Percentiles rank a stretch among this genome's conserved stretches.
Evolutionary conservation across 2,888 invertebrate genomes (phyloP).

Genomic region (Odontomyia ornata): DNA sequence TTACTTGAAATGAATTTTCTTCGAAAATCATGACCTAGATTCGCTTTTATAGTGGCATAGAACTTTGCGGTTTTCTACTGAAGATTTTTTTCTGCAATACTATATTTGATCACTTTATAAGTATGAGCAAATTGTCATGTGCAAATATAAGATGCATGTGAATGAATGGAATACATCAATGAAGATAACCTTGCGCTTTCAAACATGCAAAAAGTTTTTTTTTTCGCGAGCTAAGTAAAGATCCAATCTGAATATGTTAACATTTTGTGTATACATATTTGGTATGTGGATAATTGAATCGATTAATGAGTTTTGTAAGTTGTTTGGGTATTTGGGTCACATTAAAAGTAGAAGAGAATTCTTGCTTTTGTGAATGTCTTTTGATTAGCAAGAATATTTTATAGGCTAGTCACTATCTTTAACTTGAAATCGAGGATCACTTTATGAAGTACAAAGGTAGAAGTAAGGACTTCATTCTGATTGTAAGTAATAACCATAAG

Average conservation of each 20-base stretch:
- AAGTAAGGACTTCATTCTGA: no score
- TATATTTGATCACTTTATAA: neutral
- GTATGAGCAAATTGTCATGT: neutral
- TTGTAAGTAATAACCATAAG: no score
- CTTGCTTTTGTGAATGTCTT: no score
- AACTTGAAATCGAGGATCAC: neutral
- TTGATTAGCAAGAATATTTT: neutral
- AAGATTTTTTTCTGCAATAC: neutral
- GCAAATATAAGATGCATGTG: neutral
- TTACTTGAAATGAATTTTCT: neutral
- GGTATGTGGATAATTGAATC: neutral
- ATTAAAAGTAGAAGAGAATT: no score
- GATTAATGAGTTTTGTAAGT: neutral
- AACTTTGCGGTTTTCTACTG: conserved; percentile 1
- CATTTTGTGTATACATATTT: neutral
- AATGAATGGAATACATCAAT: neutral
- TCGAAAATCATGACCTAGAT: conserved; percentile 20
- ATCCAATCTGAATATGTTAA: neutral
- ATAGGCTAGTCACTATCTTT: neutral
- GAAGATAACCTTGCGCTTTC: neutral
- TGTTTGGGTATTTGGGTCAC: neutral
- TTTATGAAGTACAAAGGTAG: neutral
- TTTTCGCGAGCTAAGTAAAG: neutral
- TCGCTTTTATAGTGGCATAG: neutral
- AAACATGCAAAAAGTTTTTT: neutral